Evolutionary conservation across 1,140 invertebrate species (phyloP).

Genomic region (Plutomurus gul): DNA sequence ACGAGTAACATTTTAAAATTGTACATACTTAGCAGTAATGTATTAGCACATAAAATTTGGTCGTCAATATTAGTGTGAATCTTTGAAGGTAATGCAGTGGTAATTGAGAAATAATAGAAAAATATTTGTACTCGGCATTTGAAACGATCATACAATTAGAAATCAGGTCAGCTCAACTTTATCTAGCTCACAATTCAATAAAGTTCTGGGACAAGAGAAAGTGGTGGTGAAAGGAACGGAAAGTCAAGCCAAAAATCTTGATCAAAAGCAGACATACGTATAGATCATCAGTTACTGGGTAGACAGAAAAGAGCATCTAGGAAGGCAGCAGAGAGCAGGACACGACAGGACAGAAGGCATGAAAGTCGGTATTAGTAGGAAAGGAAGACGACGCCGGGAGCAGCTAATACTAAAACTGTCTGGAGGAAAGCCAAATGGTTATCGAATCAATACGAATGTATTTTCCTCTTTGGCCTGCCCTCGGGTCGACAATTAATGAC

Average conservation of each 20-base stretch:
- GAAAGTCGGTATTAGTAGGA: not conserved
- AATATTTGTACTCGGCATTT: too few relatives aligned
- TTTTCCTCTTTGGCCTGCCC: constrained; percentile 22
- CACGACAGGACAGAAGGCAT: not conserved
- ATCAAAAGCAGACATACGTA: constrained; percentile 20
- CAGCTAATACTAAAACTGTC: constrained; percentile 22
- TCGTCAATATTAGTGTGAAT: too few relatives aligned
- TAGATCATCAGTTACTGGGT: not conserved
- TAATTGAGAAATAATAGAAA: not conserved
- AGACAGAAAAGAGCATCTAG: not conserved
- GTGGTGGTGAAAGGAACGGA: not conserved
- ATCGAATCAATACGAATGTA: constrained; percentile 34
- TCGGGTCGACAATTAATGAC: constrained; percentile 23
- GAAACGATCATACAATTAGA: not conserved
- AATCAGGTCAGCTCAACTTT: constrained; percentile 1
- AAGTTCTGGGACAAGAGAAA: constrained; percentile 8
- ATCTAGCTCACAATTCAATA: not conserved
- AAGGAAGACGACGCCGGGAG: constrained; percentile 24
- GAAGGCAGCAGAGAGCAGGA: not conserved
- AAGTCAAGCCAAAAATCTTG: constrained; percentile 8
- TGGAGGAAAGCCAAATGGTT: constrained; percentile 30
- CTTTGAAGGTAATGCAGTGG: not conserved
- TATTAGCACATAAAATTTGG: too few relatives aligned
- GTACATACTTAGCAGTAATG: too few relatives aligned
- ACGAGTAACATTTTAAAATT: too few relatives aligned